phyloP scores from a whole-genome alignment of 2,888 invertebrate species.

The Melinaea marsaeus region DNA sequence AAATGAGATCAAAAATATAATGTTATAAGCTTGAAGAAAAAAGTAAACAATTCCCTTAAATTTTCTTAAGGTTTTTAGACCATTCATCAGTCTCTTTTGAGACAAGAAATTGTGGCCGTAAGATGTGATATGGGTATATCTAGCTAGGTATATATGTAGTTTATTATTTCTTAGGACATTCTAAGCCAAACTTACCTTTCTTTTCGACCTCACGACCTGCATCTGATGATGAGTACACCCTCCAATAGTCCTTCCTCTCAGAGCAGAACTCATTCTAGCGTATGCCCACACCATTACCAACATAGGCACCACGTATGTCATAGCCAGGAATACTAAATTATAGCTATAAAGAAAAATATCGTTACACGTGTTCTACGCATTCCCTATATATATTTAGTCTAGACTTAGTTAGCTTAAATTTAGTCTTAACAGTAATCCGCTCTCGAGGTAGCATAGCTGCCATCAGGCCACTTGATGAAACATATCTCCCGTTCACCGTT shows the following conservation, averaged over 20 bases:
- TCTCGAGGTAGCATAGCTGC: conserved; percentile 76
- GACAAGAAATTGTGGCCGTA: neutral
- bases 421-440: conserved; percentile 79
- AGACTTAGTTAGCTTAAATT: neutral
- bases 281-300: conserved; percentile 89
- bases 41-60: too few relatives aligned
- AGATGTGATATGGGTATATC: neutral
- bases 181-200: conserved; percentile 79
- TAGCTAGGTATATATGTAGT: neutral
- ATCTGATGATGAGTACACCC: conserved; percentile 90
- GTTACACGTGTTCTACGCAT: neutral
- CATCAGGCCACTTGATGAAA: conserved; percentile 81
- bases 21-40: too few relatives aligned
- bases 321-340: conserved; percentile 86
- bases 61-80: too few relatives aligned
- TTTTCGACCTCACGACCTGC: conserved; percentile 90
- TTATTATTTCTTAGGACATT: too few relatives aligned
- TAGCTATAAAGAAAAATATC: conserved; percentile 77
- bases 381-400: neutral
- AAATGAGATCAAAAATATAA: too few relatives aligned
- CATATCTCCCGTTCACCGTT: conserved; percentile 77
- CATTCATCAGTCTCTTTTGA: too few relatives aligned
- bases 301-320: conserved; percentile 92
- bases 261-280: conserved; percentile 86
- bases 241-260: conserved; percentile 91